Conservation (phyloP, 2,888 invertebrate genomes). For the Amiota communis region DNA sequence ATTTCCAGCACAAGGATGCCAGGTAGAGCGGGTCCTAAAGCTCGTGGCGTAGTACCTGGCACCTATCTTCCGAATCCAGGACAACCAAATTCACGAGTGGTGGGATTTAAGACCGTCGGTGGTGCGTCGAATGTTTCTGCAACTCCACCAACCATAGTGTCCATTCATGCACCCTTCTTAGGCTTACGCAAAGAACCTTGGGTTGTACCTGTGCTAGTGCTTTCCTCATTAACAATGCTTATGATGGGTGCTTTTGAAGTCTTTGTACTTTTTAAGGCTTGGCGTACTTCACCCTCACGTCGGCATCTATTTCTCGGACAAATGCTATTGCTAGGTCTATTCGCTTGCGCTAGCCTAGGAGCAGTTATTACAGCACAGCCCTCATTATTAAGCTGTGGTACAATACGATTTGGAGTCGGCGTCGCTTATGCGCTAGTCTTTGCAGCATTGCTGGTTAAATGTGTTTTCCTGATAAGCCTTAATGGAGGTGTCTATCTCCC, state of each 20-base stretch:
- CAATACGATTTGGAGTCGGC: conserved; percentile 87
- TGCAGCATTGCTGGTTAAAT: conserved; percentile 92
- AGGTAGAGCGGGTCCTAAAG: conserved; percentile 25
- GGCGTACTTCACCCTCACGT: conserved; percentile 86
- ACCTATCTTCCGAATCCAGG: not conserved
- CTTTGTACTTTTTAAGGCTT: conserved; percentile 90
- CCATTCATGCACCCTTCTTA: conserved; percentile 66
- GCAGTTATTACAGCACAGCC: conserved; percentile 86
- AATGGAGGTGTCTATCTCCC: conserved; percentile 94
- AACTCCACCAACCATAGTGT: conserved; percentile 67
- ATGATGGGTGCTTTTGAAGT: conserved; percentile 90
- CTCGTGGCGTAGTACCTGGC: conserved; percentile 40
- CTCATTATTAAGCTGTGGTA: conserved; percentile 85
- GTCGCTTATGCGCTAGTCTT: conserved; percentile 89
- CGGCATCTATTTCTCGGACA: conserved; percentile 91
- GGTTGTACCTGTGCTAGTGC: conserved; percentile 91
- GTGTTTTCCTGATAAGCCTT: conserved; percentile 92
- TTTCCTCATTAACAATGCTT: conserved; percentile 88
- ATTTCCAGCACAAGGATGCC: conserved; percentile 59
- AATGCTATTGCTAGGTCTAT: conserved; percentile 87
- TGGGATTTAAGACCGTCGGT: conserved; percentile 46
- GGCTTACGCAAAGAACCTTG: conserved; percentile 85
- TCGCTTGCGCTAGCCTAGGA: conserved; percentile 85
- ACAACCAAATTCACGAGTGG: not conserved
- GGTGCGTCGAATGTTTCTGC: conserved; percentile 43